These are phyloP conservation scores for Trichechus manatus DNA, from an alignment of 2,113 vertebrate genomes.

Conservation along the genomic window DNA sequence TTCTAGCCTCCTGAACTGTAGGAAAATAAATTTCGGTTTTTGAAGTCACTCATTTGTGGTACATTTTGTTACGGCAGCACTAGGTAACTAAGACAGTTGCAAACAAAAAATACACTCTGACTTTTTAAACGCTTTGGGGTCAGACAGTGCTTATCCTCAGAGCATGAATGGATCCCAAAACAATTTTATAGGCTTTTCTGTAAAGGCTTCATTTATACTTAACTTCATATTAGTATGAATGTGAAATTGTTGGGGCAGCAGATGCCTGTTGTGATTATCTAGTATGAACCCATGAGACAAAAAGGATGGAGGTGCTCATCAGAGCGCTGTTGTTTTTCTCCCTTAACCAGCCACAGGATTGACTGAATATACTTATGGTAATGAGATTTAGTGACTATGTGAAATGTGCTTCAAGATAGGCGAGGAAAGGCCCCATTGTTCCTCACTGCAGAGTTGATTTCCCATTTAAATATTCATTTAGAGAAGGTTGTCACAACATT, in stretches of 20 bases:
- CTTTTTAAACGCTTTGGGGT: neutral
- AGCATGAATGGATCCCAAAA: neutral
- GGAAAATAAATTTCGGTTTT: too few relatives aligned
- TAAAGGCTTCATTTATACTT: neutral
- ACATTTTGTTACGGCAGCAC: too few relatives aligned
- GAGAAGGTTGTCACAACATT: neutral
- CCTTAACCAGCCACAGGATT: neutral
- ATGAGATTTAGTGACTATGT: neutral
- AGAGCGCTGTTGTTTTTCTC: neutral
- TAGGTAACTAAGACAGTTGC: too few relatives aligned
- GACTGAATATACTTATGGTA: neutral
- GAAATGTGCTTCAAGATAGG: neutral
- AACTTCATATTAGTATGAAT: neutral
- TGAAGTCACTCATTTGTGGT: too few relatives aligned
- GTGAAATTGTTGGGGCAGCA: neutral
- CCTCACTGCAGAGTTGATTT: neutral
- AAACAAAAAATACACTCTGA: neutral
- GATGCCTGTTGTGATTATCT: neutral
- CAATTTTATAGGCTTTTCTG: neutral
- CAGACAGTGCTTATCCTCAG: neutral
- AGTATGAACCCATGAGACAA: neutral
- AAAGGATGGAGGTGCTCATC: neutral
- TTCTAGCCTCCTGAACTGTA: too few relatives aligned
- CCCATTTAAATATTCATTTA: neutral
- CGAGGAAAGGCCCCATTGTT: fast-evolving